phyloP scores from a whole-genome alignment of 2,888 invertebrate genomes.

The Drosophila ezoana region DNA sequence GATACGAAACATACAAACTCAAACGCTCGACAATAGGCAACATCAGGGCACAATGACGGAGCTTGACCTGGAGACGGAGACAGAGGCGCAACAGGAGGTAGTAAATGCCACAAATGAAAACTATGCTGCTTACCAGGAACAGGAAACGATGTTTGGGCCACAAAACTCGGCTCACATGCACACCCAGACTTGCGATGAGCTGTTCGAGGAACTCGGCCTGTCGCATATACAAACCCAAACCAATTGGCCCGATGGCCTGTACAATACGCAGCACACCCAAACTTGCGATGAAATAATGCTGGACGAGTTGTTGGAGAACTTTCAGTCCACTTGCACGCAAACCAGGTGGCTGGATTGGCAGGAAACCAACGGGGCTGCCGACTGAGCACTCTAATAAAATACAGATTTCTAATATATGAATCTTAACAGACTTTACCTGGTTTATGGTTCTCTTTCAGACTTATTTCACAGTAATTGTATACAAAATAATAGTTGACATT shows the following conservation, averaged over 20 bases:
- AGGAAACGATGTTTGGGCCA: slow-evolving; percentile 55
- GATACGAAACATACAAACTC: slow-evolving; percentile 60
- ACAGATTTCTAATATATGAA: background rate
- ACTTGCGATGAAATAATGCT: slow-evolving; percentile 82
- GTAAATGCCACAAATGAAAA: background rate
- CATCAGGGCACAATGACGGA: slow-evolving; percentile 69
- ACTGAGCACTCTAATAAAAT: slow-evolving; percentile 11
- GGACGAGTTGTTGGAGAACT: slow-evolving; percentile 79
- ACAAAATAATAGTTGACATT: slow-evolving; percentile 8
- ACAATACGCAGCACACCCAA: slow-evolving; percentile 83
- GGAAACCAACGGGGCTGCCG: slow-evolving; percentile 20
- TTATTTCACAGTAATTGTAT: slow-evolving; percentile 17
- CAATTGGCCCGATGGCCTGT: slow-evolving; percentile 84
- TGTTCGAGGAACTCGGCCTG: slow-evolving; percentile 87
- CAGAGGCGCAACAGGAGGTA: slow-evolving; percentile 2
- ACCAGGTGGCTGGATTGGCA: slow-evolving; percentile 82
- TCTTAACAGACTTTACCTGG: slow-evolving; percentile 11
- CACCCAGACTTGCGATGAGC: slow-evolving; percentile 87
- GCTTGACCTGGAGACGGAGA: slow-evolving; percentile 20
- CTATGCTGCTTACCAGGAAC: slow-evolving; percentile 28
- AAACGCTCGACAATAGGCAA: slow-evolving; percentile 54
- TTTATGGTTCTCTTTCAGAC: slow-evolving; percentile 17
- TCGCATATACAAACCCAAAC: slow-evolving; percentile 89
- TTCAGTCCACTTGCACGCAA: slow-evolving; percentile 83
- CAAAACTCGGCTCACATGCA: slow-evolving; percentile 70